phyloP scores from a whole-genome alignment of 2,888 invertebrate genomes.

The Gandaritis pyraliata region DNA sequence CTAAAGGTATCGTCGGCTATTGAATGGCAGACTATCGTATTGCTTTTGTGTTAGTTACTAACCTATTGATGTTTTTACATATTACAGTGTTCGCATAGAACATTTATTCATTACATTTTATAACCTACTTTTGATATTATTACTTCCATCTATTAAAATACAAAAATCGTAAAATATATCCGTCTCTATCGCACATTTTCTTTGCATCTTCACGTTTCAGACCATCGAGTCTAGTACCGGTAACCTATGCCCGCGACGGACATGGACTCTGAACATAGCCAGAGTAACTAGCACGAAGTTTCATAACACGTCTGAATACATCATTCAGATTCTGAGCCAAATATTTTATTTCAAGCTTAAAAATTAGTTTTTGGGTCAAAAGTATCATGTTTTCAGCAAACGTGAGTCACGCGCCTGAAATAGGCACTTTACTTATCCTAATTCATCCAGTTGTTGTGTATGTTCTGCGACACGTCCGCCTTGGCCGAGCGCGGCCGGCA shows the following conservation, averaged over 20 bases:
- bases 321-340: slow-evolving; percentile 2
- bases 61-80: no score
- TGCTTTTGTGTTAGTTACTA: no score
- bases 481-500: slow-evolving; percentile 46
- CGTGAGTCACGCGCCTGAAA: slow-evolving; percentile 29
- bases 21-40: neutral
- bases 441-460: slow-evolving; percentile 27
- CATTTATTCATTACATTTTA: no score
- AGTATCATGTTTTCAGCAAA: slow-evolving; percentile 27
- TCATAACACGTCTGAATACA: neutral
- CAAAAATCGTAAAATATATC: neutral
- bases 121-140: neutral
- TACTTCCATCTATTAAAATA: neutral
- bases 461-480: slow-evolving; percentile 29
- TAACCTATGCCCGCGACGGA: slow-evolving; percentile 7
- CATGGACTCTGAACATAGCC: slow-evolving; percentile 5
- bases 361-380: slow-evolving; percentile 31
- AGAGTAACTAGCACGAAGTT: neutral
- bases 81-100: no score
- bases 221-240: slow-evolving; percentile 6
- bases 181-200: slow-evolving; percentile 9
- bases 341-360: slow-evolving; percentile 9
- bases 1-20: neutral
- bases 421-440: slow-evolving; percentile 32
- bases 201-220: neutral